Conservation (phyloP, 2,113 vertebrate species). For the Plestiodon gilberti region DNA sequence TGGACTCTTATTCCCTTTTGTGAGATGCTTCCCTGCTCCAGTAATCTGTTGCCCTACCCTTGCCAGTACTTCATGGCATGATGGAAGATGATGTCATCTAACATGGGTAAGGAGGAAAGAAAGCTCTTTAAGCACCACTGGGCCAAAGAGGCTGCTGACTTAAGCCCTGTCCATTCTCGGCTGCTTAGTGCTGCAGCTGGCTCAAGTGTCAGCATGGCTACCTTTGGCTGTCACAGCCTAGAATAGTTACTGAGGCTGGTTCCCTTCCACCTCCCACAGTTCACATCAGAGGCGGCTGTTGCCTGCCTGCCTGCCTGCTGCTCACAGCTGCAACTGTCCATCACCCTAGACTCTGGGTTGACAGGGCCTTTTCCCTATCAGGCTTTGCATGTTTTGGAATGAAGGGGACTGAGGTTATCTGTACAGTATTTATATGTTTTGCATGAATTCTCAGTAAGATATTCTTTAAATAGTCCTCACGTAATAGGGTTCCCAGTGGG, state of each 20-base stretch:
- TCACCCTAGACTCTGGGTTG: slow-evolving; percentile 40
- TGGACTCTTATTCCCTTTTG: neutral
- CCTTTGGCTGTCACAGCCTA: slow-evolving; percentile 10
- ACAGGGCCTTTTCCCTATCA: neutral
- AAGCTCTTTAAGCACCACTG: neutral
- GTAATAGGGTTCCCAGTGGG: neutral
- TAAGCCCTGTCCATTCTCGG: neutral
- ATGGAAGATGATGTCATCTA: neutral
- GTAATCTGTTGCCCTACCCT: neutral
- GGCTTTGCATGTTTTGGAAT: slow-evolving; percentile 5
- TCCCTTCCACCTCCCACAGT: neutral
- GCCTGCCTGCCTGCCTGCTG: neutral
- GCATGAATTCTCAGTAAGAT: neutral
- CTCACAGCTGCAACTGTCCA: slow-evolving; percentile 66
- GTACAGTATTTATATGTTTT: neutral
- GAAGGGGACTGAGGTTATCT: slow-evolving; percentile 7
- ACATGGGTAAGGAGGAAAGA: neutral
- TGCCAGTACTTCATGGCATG: neutral
- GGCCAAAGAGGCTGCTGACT: neutral
- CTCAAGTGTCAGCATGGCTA: neutral
- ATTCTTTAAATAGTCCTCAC: neutral
- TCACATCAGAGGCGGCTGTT: rapidly evolving
- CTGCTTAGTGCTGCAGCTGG: neutral
- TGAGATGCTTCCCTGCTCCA: neutral
- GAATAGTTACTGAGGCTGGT: slow-evolving; percentile 36